Evolutionary conservation across 2,888 invertebrate species (phyloP).

Genomic region (Drosophila nr. medialis): DNA sequence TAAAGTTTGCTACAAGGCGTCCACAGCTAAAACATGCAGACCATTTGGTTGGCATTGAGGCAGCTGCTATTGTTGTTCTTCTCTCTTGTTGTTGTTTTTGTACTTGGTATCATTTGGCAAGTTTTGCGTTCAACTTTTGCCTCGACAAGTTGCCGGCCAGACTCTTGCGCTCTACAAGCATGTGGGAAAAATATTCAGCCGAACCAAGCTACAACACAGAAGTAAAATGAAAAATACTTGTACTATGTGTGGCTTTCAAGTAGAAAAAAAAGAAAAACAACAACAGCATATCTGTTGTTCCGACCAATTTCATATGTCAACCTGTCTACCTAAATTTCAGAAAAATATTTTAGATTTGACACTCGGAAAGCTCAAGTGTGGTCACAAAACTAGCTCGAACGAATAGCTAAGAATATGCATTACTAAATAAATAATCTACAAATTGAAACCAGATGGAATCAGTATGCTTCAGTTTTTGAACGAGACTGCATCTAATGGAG

Average conservation of each 20-base stretch:
- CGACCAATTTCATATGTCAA: conserved; percentile 46
- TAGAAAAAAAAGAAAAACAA: not conserved
- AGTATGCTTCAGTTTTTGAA: not conserved
- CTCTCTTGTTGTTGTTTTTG: conserved; percentile 31
- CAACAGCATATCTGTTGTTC: conserved; percentile 22
- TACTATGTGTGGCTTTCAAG: conserved; percentile 34
- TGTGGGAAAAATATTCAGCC: conserved; percentile 30
- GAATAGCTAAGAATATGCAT: not conserved
- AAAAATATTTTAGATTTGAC: conserved; percentile 44
- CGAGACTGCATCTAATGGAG: not conserved
- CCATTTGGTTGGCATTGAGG: conserved; percentile 64
- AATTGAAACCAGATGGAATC: not conserved
- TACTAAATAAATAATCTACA: not conserved
- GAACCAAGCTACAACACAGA: conserved; percentile 6
- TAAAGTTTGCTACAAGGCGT: conserved; percentile 64
- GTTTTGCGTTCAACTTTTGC: conserved; percentile 54
- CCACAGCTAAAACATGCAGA: conserved; percentile 58
- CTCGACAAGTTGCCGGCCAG: conserved; percentile 47
- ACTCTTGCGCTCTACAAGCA: conserved; percentile 30
- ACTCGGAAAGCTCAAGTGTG: conserved; percentile 27
- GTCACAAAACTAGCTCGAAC: conserved; percentile 28
- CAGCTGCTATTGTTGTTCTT: conserved; percentile 28
- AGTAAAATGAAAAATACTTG: conserved; percentile 6
- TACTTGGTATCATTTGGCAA: conserved; percentile 68
- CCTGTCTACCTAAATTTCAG: conserved; percentile 32